Percentiles rank a stretch among this genome's conserved stretches.
Evolutionary conservation across 1,140 invertebrate species (phyloP).

Genomic region (Nixonia krombeini): DNA sequence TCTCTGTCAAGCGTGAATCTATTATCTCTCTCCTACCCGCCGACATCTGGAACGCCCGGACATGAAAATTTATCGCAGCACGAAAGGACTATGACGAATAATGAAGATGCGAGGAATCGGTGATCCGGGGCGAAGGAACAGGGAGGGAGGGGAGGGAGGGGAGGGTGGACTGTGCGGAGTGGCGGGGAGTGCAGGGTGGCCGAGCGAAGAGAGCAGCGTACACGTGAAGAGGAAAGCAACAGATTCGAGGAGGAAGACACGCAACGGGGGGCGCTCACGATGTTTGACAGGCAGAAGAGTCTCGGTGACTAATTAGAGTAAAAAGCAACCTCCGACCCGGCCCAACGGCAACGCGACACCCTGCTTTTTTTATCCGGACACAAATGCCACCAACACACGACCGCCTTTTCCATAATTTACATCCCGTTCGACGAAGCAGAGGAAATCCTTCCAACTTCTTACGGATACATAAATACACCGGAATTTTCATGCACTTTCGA

Average conservation of each 20-base stretch:
- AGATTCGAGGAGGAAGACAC: conserved; percentile 46
- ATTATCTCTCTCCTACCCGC: conserved; percentile 27
- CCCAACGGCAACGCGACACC: conserved; percentile 29
- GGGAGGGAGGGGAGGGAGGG: conserved; percentile 1
- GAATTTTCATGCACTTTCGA: no score
- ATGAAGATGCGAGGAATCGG: conserved; percentile 26
- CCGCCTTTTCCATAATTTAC: neutral
- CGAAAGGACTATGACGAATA: conserved; percentile 49
- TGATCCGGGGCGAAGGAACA: neutral
- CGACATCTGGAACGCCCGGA: conserved; percentile 37
- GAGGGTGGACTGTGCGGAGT: neutral
- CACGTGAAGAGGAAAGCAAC: conserved; percentile 35
- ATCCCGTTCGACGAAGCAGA: conserved; percentile 8
- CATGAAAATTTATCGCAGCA: conserved; percentile 40
- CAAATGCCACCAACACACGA: neutral
- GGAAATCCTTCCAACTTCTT: no score
- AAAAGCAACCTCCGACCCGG: conserved; percentile 56
- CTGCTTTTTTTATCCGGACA: conserved; percentile 17
- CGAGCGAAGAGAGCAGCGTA: conserved; percentile 26
- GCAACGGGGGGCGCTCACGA: conserved; percentile 55
- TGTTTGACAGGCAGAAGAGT: conserved; percentile 68
- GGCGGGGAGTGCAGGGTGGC: conserved; percentile 7
- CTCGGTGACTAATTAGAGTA: conserved; percentile 70
- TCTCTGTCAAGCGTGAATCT: conserved; percentile 50
- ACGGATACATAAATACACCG: no score